Base-by-base conservation (phyloP, 1,140 invertebrate genomes). In the Phthorimaea operculella region DNA sequence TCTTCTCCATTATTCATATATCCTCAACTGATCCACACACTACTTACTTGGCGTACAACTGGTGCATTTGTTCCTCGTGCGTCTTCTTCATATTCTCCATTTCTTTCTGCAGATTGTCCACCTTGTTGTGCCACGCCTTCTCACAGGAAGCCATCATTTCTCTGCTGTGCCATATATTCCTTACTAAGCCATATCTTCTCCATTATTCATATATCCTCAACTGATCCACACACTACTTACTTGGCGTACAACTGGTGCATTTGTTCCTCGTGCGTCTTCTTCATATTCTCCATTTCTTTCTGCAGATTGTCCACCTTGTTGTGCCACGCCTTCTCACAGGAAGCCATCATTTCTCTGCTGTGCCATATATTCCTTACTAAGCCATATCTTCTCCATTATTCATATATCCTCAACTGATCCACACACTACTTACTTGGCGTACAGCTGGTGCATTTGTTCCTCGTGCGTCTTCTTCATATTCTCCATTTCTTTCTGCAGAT, bases 171-270 rank as follows among this genome's bases (percentile, higher is more conserved):
- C n/a, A n/a, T n/a, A n/a, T n/a, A n/a, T n/a, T n/a, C n/a, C n/a
- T n/a, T n/a, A n/a, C n/a, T n/a, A n/a, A n/a, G n/a, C n/a, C n/a
- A n/a, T n/a, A n/a, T n/a, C n/a, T n/a, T n/a, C n/a, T n/a, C n/a
- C n/a, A n/a, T n/a, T n/a, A n/a, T n/a, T n/a, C n/a, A n/a, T n/a
- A n/a, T n/a, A n/a, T n/a, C n/a, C n/a, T n/a, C n/a, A n/a, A n/a
- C n/a, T n/a, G n/a, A n/a, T n/a, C n/a, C n/a, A n/a, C n/a, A n/a
- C n/a, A 28, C 2, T 28, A 74, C 76, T 72, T 48, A 87, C 87
- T 87, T 87, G 44, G 87, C 85, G 58, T 86, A 87, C 0, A 88
- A 66, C 60, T 87, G 85, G 57, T 88, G 86, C 77, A 89, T 77
- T 55, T 89, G 80, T 58, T 85, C 83, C 52, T 87, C 87, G 55